Evolutionary conservation across 1,140 invertebrate species (phyloP), one percentile per base, ranked within the genome.

Genomic region (Drosophila albomicans): DNA sequence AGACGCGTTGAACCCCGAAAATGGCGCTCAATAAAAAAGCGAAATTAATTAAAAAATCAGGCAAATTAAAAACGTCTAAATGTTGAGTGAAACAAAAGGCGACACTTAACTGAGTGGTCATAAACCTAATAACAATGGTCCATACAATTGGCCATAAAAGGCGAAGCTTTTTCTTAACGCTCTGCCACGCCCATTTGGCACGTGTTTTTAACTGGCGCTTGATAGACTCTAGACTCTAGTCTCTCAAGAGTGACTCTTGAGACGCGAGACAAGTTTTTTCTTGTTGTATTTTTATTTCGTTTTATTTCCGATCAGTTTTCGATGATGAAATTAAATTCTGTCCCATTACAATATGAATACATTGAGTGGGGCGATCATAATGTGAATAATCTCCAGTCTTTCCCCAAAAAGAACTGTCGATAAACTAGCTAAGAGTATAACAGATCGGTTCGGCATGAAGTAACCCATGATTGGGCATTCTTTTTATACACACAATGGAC

Each of bases 141-240:
- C 56, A 25, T 35, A 71, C 63, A 75, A 75, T 75, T 75, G 72
- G 66, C 72, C 58, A 63, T 75, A 75, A 75, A 75, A 62, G 38
- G 58, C 35, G 6, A 63, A 56, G 30, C 15, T 52, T 35, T 32
- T 61, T 59, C 52, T 35, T 25, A 10, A 46, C 65, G 38, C 15
- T 59, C 13, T 54, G 66, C 64, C 70, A 73, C 70, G 64, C 70
- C 70, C 48, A 54, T 73, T 65, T 46, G 64, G 70, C 70, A 73
- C 70, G 70, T 73, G 70, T 65, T 15, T 51, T 67, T 54, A 67
- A 67, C 54, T 54, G 41, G 46, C 64, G 38, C 45, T 66, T 72
- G 38, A 61, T 73, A 15, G 52, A 65, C 52, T 66, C 35, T 7
- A 54, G 52, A 20, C 49, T 6, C 7, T 32, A 25, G 20, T 25